Evolutionary conservation across 2,888 invertebrate genomes (phyloP).

Genomic region (Sipunculus nudus): DNA sequence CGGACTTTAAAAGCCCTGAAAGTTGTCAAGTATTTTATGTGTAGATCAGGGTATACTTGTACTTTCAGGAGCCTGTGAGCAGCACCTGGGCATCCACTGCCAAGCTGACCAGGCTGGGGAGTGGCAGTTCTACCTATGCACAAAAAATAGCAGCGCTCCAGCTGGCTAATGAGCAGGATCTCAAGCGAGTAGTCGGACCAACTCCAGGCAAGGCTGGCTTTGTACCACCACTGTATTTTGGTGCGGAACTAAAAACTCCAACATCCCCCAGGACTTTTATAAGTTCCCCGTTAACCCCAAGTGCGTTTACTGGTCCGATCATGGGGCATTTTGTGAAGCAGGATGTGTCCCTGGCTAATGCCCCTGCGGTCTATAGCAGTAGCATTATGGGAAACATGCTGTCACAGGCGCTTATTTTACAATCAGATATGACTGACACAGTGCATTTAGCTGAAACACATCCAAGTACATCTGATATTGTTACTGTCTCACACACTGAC

Average conservation of each 20-base stretch:
- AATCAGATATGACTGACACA: background rate
- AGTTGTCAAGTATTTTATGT: no score
- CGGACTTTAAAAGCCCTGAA: no score
- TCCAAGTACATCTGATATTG: no score
- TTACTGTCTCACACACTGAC: no score
- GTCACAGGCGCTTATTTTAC: no score
- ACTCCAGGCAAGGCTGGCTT: conserved; percentile 16
- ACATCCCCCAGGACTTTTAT: background rate
- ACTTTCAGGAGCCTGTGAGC: no score
- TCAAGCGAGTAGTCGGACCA: conserved; percentile 5
- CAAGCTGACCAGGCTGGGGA: no score
- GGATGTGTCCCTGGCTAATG: conserved; percentile 1
- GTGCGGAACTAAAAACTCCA: background rate
- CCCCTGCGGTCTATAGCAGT: no score
- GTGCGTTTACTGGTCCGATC: background rate
- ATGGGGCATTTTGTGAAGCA: background rate
- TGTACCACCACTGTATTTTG: conserved; percentile 15
- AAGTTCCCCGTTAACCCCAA: background rate
- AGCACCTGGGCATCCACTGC: no score
- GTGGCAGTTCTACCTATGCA: conserved; percentile 20
- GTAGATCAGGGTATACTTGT: no score
- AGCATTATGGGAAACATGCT: no score
- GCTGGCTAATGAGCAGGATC: conserved; percentile 11
- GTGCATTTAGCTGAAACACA: background rate
- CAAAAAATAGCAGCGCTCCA: conserved; percentile 23